Base-by-base conservation (phyloP, 2,888 invertebrate species). In the Palloptera scutellata region DNA sequence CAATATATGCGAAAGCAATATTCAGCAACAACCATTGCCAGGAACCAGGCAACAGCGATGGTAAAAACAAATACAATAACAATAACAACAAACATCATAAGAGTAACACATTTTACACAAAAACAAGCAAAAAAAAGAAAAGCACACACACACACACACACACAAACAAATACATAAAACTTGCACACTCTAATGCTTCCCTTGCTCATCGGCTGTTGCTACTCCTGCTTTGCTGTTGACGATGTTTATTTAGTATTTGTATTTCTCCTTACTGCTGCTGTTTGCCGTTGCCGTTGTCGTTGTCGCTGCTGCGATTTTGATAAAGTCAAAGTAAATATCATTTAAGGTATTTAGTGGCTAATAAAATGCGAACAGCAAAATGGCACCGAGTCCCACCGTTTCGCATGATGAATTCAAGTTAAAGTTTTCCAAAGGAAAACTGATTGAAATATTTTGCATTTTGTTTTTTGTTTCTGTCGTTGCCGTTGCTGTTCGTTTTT, bases 271-370 rank as follows among this genome's bases (percentile, higher is more conserved):
- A 19, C 17, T 53, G 53, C 30, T 57, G 57, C 15, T 57, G 30
- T 54, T 54, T 54, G 17, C 54, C 51, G 1, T 57, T 57, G 57
- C 40, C 13, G 11, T 40, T 40, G 4, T 5, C 30, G 40, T 12
- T 53, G 1, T 1, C 45, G 45, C 45, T 61, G 52, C 53, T 52
- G 64, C 52, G 48, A 40, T 30, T 70, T 64, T 64, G 67, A 66
- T 69, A 52, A 67, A 72, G 67, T 69, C 68, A 67, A 66, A 69
- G 72, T 68, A 71, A 72, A 69, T 70, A 70, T 70, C 65, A 71
- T 73, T 75, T 64, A 48, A 71, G 72, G 70, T 74, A 74, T 79
- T 80, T 78, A 80, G 74, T 72, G 70, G 73, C 71, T 71, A 74
- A 76, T 79, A 72, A 76, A 78, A 78, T 73, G 55, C 57, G 2